phyloP scores from a whole-genome alignment of 2,113 vertebrate genomes.

The Pachyramphus minor region DNA sequence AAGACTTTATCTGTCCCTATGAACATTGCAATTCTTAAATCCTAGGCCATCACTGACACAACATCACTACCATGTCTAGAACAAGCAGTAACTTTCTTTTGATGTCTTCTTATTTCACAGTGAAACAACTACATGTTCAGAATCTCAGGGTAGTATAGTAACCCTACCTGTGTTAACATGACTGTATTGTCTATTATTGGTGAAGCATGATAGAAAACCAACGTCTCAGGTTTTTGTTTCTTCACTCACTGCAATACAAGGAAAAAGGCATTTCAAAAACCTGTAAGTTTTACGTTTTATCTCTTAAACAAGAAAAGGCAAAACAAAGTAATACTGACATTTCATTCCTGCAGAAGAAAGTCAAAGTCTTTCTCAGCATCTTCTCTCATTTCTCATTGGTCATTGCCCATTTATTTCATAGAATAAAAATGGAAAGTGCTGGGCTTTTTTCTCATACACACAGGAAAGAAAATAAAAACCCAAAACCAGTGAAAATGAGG shows the following conservation, averaged over 20 bases:
- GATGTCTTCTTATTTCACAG: not conserved
- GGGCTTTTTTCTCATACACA: rapidly evolving
- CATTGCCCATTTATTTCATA: not conserved
- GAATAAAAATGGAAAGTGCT: not conserved
- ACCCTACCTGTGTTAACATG: not conserved
- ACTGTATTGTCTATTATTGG: not conserved
- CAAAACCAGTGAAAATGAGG: not conserved
- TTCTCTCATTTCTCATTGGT: not conserved
- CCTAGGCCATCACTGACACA: not conserved
- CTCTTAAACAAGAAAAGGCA: not conserved
- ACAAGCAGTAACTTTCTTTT: not conserved
- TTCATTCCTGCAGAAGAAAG: not conserved
- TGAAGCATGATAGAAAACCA: not conserved
- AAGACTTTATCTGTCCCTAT: not conserved
- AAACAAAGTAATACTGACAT: not conserved
- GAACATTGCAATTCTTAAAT: not conserved
- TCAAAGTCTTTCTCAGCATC: not conserved
- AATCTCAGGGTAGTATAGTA: not conserved
- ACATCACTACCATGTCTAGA: not conserved
- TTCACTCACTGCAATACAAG: not conserved
- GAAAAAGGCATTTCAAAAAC: not conserved
- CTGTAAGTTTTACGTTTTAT: not conserved
- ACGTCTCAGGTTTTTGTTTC: not conserved
- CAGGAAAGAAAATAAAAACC: not conserved
- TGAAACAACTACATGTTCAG: not conserved